A percentile compares a stretch with the other conserved stretches of the same genome.
These are phyloP conservation scores for Psilanteris sp. DNA, from an alignment of 1,140 invertebrate genomes.

Conservation along the genomic window DNA sequence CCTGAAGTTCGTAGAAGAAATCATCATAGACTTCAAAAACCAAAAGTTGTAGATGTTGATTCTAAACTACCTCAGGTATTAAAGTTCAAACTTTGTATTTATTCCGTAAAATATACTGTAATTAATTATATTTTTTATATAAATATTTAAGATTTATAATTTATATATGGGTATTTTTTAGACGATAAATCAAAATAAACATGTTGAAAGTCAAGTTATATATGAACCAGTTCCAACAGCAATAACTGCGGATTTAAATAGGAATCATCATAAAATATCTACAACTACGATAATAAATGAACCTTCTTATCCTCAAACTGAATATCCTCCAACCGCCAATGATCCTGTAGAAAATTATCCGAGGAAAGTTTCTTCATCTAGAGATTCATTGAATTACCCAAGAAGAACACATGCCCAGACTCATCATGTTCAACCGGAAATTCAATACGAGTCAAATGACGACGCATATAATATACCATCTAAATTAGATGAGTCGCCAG, in stretches of 20 bases:
- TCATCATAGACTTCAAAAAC: conserved; percentile 62
- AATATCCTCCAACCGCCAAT: conserved; percentile 60
- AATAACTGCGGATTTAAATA: conserved; percentile 2
- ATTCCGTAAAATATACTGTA: too few species aligned
- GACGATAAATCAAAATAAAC: conserved; percentile 16
- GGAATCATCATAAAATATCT: conserved; percentile 2
- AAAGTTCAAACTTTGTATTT: too few species aligned
- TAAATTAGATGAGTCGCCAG: conserved; percentile 64
- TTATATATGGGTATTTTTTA: conserved; percentile 9
- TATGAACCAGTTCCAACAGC: conserved; percentile 33
- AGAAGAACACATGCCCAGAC: conserved; percentile 57
- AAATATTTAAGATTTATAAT: background rate
- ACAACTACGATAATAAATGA: conserved; percentile 27
- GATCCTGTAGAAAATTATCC: conserved; percentile 67
- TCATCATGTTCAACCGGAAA: conserved; percentile 41
- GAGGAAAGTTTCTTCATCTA: conserved; percentile 24
- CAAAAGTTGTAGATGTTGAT: conserved; percentile 47
- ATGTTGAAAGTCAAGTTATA: conserved; percentile 34
- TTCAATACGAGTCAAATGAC: conserved; percentile 39
- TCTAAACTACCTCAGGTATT: conserved; percentile 43
- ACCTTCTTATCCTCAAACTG: conserved; percentile 64
- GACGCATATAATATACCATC: conserved; percentile 44
- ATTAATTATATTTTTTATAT: too few species aligned
- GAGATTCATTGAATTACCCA: conserved; percentile 50
- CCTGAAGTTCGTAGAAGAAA: conserved; percentile 65